Evolutionary conservation across 2,113 vertebrate genomes (phyloP).

Genomic region (Indicator maculatus): DNA sequence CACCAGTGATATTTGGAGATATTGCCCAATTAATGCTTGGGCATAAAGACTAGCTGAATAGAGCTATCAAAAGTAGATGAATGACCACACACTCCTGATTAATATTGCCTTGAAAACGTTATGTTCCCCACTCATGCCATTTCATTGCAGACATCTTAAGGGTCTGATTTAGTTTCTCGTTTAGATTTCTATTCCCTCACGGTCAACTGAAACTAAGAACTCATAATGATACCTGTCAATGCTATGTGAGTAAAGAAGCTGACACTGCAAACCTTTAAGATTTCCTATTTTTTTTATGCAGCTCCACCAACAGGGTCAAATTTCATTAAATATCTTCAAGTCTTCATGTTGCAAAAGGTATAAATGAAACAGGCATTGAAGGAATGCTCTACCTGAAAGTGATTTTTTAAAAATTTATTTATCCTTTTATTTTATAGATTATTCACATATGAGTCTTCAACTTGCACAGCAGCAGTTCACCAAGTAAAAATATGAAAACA

Average conservation of each 20-base stretch:
- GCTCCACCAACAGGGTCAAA: not conserved
- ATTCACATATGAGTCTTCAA: not conserved
- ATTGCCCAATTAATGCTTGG: not conserved
- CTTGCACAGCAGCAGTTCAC: not conserved
- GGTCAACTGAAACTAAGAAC: not conserved
- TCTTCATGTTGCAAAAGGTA: not conserved
- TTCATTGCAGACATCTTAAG: not conserved
- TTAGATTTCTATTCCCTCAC: not conserved
- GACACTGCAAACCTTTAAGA: not conserved
- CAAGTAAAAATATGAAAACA: not conserved
- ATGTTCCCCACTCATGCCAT: accelerated
- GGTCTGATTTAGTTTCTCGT: not conserved
- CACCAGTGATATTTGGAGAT: not conserved
- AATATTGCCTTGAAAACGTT: not conserved
- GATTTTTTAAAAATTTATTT: not conserved
- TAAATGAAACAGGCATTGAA: not conserved
- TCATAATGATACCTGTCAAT: not conserved
- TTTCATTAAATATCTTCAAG: not conserved
- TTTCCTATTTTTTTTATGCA: not conserved
- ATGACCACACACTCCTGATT: not conserved
- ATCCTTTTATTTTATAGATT: not conserved
- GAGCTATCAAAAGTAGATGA: not conserved
- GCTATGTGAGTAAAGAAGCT: not conserved
- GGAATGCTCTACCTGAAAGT: not conserved
- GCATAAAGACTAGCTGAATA: not conserved